Evolutionary conservation across 2,888 invertebrate species (phyloP), one percentile per base, ranked within the genome.

Genomic region (Bombylius major): DNA sequence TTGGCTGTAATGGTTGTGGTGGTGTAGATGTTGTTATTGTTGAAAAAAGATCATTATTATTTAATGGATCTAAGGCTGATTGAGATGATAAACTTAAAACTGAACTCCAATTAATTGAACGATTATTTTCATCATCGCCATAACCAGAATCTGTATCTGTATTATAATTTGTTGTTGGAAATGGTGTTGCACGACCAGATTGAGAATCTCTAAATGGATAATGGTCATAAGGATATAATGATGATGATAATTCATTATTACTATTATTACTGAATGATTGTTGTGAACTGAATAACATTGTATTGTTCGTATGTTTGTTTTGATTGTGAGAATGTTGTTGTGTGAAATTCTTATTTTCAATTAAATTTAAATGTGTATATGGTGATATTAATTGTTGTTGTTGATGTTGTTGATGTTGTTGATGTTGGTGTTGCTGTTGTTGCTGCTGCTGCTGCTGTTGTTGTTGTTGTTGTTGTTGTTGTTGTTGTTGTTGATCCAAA

Each of bases 51-150:
- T 89, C 88, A 75, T 87, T 88, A 76, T 87, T 85, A 69, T 84
- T 85, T 50, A 85, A 73, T 62, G 89, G 88, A 75, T 90, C 90
- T 56, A 90, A 78, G 70, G 89, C 89, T 59, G 89, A 89, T 69
- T 90, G 89, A 63, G 88, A 88, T 64, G 89, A 87, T 51, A 92
- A 80, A 70, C 88, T 89, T 62, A 92, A 79, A 66, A 92, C 91
- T 53, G 90, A 90, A 71, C 91, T 89, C 92, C 92, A 92, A 76
- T 91, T 91, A 74, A 92, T 91, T 65, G 87, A 83, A 64, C 88
- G 82, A 68, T 82, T 84, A 68, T 80, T 78, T 64, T 86, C 84
- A 59, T 83, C 82, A 72, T 87, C 87, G 65, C 86, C 87, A 71
- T 84, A 83, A 63, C 87, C 87, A 31, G 86, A 86, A 71, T 87